phyloP scores from a whole-genome alignment of 2,888 invertebrate genomes.

The Temnothorax ravouxi region DNA sequence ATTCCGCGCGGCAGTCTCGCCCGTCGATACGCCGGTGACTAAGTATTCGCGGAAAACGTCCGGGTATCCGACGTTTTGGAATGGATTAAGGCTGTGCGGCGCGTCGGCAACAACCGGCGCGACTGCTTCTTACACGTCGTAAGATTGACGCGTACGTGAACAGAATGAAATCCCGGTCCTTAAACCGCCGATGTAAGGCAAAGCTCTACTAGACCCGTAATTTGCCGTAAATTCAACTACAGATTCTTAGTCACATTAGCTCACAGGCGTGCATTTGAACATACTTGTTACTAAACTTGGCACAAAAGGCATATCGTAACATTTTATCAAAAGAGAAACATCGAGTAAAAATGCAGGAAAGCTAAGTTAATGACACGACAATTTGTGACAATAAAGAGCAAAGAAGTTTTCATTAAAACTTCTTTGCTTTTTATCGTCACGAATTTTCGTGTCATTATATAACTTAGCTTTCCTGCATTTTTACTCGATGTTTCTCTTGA shows the following conservation, averaged over 20 bases:
- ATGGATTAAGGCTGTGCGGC: slow-evolving; percentile 72
- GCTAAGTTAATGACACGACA: neutral
- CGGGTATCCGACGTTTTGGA: slow-evolving; percentile 71
- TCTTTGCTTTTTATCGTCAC: neutral
- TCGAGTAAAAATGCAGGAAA: neutral
- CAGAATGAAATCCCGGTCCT: slow-evolving; percentile 59
- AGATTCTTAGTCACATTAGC: slow-evolving; percentile 25
- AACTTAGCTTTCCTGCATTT: neutral
- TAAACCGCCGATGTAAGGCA: neutral
- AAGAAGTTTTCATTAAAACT: neutral
- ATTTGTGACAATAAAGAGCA: neutral
- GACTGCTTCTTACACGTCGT: slow-evolving; percentile 69
- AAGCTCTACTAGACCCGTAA: neutral
- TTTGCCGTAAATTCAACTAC: slow-evolving; percentile 27
- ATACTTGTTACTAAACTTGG: neutral
- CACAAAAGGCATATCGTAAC: too few species aligned
- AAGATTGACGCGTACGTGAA: slow-evolving; percentile 67
- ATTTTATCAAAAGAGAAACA: neutral
- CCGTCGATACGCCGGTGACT: slow-evolving; percentile 74
- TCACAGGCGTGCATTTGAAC: neutral
- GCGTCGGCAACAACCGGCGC: slow-evolving; percentile 60
- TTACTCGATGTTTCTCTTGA: neutral
- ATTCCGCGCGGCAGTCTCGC: slow-evolving; percentile 65
- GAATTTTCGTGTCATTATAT: neutral
- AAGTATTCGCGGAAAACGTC: slow-evolving; percentile 78